Base-by-base conservation (phyloP, 2,888 invertebrate genomes). In the Acleris emargana region DNA sequence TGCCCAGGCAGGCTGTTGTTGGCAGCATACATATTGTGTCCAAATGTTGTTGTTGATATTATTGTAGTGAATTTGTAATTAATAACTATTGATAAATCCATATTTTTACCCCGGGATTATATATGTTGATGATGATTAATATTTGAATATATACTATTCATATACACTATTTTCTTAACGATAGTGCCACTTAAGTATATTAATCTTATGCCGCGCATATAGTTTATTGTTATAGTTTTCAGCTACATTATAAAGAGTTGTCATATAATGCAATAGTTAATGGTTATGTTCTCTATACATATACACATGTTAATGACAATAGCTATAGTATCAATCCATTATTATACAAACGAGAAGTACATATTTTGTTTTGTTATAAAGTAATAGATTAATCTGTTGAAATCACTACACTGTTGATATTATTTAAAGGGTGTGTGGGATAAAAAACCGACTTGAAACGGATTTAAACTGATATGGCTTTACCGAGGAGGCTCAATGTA, bases 381-480 rank as follows among this genome's bases (percentile, higher is more conserved):
- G 72, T 88, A 86, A 84, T 89, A 88, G 87, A 86, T 86, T 89
- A 90, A 87, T 89, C 83, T 89, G 88, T 89, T 90, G 68, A 82
- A 79, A 71, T 80, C 80, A 83, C 80, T 82, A 79, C 82, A 84
- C 78, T 84, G 81, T 84, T 83, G 75, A 77, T 78, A 76, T 79
- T 71, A 76, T 80, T 81, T 76, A 82, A 84, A 85, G 85, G 88
- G 88, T 86, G 82, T 77, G 88, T 87, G 88, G 87, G 85, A 84
- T 76, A 77, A 72, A 74, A 80, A 25, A 79, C 73, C 71, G 73
- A 79, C 75, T 77, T 78, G 79, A 79, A 84, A 82, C 73, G 81
- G 76, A 78, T 73, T 79, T 77, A 74, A 74, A 75, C 80, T 75
- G 78, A 83, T 76, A 81, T 86, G 77, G 85, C 84, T 86, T 83